These are phyloP conservation scores for Lepidurus couesii DNA, from an alignment of 1,140 invertebrate genomes.

Conservation along the genomic window DNA sequence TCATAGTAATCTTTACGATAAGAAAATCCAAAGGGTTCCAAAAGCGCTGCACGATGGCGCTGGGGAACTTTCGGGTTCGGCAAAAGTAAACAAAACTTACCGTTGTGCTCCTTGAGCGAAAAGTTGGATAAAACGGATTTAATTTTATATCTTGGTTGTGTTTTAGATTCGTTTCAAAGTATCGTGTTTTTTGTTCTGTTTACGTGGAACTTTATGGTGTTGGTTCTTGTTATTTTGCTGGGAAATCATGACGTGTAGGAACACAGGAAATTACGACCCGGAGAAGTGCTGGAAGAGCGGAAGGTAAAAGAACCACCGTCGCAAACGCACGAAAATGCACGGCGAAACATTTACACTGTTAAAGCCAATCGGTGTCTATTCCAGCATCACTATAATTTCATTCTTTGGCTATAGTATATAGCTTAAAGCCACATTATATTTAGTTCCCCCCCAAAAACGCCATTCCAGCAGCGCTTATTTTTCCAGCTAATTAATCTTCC, in stretches of 20 bases:
- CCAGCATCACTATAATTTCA: conserved; percentile 57
- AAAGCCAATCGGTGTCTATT: conserved; percentile 19
- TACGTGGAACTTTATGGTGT: neutral
- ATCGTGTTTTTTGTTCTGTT: neutral
- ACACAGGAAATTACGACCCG: conserved; percentile 81
- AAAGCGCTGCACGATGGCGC: too few relatives aligned
- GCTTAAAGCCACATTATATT: neutral
- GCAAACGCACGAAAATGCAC: conserved; percentile 24
- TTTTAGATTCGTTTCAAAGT: too few relatives aligned
- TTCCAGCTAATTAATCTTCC: neutral
- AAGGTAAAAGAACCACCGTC: conserved; percentile 65
- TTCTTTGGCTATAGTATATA: conserved; percentile 40
- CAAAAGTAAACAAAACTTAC: too few relatives aligned
- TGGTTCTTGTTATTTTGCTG: neutral
- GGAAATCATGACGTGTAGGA: conserved; percentile 48
- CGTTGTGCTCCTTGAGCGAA: too few relatives aligned
- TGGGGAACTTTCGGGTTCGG: too few relatives aligned
- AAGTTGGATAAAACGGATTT: too few relatives aligned
- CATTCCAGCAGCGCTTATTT: neutral
- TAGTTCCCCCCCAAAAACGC: neutral
- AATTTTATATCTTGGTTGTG: too few relatives aligned
- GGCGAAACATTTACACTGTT: conserved; percentile 31
- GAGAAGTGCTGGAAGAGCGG: conserved; percentile 83
- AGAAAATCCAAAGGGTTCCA: too few relatives aligned
- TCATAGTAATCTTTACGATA: too few relatives aligned